A percentile compares a stretch with the other conserved stretches of the same genome.
Conservation (phyloP, 2,797 vertebrate species). For the Coccyzus lansbergi region DNA sequence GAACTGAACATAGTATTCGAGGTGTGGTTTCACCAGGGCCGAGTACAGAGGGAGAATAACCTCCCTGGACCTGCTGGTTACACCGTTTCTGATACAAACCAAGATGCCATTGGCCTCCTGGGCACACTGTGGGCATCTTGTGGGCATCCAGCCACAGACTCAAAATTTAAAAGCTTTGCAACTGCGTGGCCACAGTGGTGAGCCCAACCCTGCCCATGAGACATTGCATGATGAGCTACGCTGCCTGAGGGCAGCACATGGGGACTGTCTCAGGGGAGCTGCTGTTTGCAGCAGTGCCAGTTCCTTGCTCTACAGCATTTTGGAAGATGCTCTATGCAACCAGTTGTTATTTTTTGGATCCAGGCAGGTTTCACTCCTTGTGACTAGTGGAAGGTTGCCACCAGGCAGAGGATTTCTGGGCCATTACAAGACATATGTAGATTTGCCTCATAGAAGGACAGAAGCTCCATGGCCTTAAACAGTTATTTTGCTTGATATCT, state of each 20-base stretch:
- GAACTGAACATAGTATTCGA: too few species aligned
- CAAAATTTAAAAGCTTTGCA: neutral
- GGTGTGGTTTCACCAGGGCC: too few species aligned
- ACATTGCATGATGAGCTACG: neutral
- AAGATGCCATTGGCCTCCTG: too few species aligned
- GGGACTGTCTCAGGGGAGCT: neutral
- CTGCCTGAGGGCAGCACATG: accelerated
- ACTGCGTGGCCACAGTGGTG: neutral
- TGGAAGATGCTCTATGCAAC: accelerated
- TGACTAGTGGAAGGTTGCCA: neutral
- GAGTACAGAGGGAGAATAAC: too few species aligned
- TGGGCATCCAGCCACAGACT: neutral
- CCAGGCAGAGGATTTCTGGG: neutral
- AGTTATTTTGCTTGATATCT: neutral
- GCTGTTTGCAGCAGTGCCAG: neutral
- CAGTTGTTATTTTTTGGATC: neutral
- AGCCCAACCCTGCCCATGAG: accelerated
- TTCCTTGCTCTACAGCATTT: neutral
- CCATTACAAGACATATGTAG: neutral
- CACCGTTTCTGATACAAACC: too few species aligned
- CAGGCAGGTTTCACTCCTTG: neutral
- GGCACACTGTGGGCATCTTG: too few species aligned
- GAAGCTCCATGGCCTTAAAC: neutral
- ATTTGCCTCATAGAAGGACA: neutral
- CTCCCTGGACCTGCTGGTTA: too few species aligned